These are phyloP conservation scores for Tenualosa thibaudeaui DNA, from an alignment of 2,797 vertebrate species.

Conservation along the genomic window DNA sequence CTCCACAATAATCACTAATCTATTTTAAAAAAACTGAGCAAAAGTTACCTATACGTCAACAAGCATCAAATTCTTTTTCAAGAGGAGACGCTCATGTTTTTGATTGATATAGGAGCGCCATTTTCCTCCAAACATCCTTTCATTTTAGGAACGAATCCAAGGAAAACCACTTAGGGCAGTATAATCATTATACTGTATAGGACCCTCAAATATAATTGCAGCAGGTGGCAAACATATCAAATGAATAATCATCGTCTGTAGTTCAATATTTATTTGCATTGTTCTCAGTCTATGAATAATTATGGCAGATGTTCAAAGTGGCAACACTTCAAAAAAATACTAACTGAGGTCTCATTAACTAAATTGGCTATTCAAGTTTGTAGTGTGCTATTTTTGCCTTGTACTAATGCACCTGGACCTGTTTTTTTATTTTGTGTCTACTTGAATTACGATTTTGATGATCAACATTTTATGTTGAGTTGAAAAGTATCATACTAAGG, in stretches of 20 bases:
- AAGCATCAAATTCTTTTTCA: background rate
- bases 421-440: too few species aligned
- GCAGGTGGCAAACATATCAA: background rate
- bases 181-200: background rate
- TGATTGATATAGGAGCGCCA: background rate
- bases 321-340: background rate
- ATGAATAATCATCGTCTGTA: background rate
- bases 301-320: background rate
- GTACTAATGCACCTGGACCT: too few species aligned
- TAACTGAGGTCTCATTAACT: background rate
- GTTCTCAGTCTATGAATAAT: background rate
- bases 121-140: too few species aligned
- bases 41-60: background rate
- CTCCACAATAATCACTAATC: background rate
- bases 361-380: background rate
- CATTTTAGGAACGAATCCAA: background rate
- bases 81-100: background rate
- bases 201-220: background rate
- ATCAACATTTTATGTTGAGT: too few species aligned
- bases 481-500: too few species aligned
- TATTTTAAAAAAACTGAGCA: background rate
- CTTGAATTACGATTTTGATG: too few species aligned
- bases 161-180: background rate
- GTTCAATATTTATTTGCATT: background rate
- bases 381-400: background rate